Percentiles rank a stretch among this genome's conserved stretches.
Conservation (phyloP, 37 sponge, comb jelly and placozoan genomes). For the Chondrosia reniformis region DNA sequence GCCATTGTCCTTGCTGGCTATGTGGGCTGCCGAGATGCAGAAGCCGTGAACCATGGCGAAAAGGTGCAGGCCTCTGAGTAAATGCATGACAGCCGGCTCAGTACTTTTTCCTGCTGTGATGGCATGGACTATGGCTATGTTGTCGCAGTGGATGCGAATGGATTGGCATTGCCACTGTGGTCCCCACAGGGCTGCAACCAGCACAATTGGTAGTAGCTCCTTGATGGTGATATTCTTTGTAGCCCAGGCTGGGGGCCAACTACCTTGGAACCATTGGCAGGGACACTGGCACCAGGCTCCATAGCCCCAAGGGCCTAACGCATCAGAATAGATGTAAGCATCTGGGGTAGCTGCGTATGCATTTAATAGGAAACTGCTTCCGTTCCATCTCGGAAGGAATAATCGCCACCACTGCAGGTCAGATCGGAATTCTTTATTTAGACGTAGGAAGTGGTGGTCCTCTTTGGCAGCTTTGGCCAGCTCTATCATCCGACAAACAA, state of each 20-base stretch:
- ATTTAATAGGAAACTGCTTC: background rate
- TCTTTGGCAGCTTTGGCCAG: background rate
- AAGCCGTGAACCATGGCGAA: background rate
- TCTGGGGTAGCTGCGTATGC: background rate
- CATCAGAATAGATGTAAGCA: background rate
- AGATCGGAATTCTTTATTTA: conserved; percentile 31
- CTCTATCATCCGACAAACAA: conserved; percentile 26
- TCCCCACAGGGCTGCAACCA: conserved; percentile 1
- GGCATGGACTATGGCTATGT: background rate
- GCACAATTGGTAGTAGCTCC: conserved; percentile 7
- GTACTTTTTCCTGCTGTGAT: background rate
- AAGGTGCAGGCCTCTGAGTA: background rate
- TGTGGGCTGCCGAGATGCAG: background rate
- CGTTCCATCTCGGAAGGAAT: conserved; percentile 28
- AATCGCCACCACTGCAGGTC: conserved; percentile 29
- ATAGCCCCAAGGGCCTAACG: conserved; percentile 13
- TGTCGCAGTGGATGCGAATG: background rate
- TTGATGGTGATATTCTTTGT: background rate
- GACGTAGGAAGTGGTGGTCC: conserved; percentile 22
- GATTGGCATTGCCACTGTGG: background rate
- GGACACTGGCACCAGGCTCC: background rate
- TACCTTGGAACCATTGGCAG: conserved; percentile 3
- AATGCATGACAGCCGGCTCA: conserved; percentile 5
- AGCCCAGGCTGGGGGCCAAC: background rate
- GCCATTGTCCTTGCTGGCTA: conserved; percentile 19